A percentile compares a stretch with the other conserved stretches of the same genome.
Evolutionary conservation across 1,140 invertebrate genomes (phyloP).

Genomic region (Oedothorax gibbosus): DNA sequence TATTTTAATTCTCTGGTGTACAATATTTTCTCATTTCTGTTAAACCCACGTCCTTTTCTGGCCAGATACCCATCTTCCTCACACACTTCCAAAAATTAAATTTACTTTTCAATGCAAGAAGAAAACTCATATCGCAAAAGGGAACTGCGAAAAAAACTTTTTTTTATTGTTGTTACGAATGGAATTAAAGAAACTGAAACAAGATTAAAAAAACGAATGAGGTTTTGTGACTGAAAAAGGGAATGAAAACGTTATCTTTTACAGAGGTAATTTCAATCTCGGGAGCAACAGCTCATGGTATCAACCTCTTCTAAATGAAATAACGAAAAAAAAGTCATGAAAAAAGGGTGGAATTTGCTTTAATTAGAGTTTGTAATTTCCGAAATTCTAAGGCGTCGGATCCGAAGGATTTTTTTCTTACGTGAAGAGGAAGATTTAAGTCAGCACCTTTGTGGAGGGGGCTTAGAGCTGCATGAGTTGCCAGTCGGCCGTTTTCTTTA

Average conservation of each 20-base stretch:
- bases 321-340: not conserved
- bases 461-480: too few relatives aligned
- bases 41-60: not conserved
- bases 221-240: conserved; percentile 23
- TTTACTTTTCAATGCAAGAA: conserved; percentile 22
- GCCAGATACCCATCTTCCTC: not conserved
- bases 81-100: conserved; percentile 36
- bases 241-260: conserved; percentile 51
- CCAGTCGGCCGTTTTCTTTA: too few relatives aligned
- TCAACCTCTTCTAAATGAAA: conserved; percentile 10
- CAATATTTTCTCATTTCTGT: too few relatives aligned
- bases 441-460: too few relatives aligned
- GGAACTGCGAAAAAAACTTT: not conserved
- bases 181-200: conserved; percentile 51
- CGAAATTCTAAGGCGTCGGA: conserved; percentile 17
- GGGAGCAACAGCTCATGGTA: conserved; percentile 6
- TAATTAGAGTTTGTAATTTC: conserved; percentile 24
- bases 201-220: conserved; percentile 36
- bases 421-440: too few relatives aligned
- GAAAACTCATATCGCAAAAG: not conserved
- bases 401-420: not conserved
- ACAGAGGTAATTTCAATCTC: conserved; percentile 43
- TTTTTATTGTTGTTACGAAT: conserved; percentile 27
- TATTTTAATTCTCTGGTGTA: too few relatives aligned
- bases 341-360: not conserved